These are phyloP conservation scores for Anser cygnoides DNA, from an alignment of 2,113 vertebrate genomes.

Conservation along the genomic window DNA sequence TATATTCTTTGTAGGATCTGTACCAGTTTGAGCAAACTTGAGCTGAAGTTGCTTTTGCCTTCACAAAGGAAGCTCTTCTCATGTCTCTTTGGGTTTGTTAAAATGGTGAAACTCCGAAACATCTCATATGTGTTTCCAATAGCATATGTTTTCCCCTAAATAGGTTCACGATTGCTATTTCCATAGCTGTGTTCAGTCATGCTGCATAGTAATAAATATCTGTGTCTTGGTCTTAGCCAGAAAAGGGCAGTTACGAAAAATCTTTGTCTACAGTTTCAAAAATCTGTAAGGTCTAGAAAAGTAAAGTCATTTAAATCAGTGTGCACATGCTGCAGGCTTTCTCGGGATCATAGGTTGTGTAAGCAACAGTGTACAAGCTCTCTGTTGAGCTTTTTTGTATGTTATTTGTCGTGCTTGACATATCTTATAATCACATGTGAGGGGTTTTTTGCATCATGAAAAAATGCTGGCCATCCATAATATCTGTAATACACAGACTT, in stretches of 20 bases:
- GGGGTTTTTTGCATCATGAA: background rate
- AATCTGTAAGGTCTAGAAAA: background rate
- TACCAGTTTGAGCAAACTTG: background rate
- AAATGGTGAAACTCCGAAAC: conserved; percentile 7
- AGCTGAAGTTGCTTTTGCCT: background rate
- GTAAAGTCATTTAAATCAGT: background rate
- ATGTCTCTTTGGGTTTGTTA: background rate
- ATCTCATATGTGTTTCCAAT: conserved; percentile 20
- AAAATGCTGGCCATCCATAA: background rate
- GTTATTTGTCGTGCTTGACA: background rate
- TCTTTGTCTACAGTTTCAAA: background rate
- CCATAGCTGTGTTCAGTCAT: background rate
- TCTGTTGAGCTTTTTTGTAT: background rate
- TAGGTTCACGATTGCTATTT: background rate
- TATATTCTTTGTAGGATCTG: background rate
- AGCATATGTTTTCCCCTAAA: conserved; percentile 18
- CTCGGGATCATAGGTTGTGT: background rate
- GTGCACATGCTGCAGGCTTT: background rate
- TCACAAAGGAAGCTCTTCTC: background rate
- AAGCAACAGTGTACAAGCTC: background rate
- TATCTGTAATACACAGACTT: background rate
- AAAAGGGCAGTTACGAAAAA: conserved; percentile 5
- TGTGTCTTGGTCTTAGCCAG: background rate
- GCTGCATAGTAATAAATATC: background rate
- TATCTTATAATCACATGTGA: background rate